Evolutionary conservation across 2,113 vertebrate genomes (phyloP).

Genomic region (Podarcis cretensis): DNA sequence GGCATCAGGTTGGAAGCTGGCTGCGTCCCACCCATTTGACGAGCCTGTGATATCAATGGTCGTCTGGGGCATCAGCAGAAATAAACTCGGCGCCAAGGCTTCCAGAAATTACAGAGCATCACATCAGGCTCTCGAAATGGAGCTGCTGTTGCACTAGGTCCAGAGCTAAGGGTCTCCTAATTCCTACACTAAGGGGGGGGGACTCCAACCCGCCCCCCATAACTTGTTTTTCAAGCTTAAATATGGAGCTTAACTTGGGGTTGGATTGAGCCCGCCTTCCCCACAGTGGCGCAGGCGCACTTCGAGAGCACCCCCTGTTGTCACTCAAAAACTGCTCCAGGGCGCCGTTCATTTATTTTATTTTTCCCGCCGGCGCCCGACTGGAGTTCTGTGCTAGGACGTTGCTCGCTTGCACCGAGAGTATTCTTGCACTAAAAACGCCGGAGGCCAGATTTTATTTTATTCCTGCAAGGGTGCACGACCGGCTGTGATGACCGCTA

Average conservation of each 20-base stretch:
- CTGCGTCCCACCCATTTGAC: no score
- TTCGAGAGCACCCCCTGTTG: neutral
- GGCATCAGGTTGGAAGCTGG: no score
- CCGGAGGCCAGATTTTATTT: neutral
- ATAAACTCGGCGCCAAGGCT: no score
- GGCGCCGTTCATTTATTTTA: neutral
- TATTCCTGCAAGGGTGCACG: neutral
- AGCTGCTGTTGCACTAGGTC: neutral
- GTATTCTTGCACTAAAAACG: neutral
- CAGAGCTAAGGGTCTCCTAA: neutral
- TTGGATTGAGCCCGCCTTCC: neutral
- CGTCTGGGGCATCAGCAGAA: no score
- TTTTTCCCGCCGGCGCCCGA: slow-evolving; percentile 12
- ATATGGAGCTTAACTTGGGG: rapidly evolving
- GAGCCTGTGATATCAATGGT: no score
- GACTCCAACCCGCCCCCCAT: neutral
- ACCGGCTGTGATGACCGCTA: no score
- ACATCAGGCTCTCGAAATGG: no score
- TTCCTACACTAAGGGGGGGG: neutral
- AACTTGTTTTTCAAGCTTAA: no score
- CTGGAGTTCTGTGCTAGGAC: neutral
- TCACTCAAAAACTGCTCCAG: neutral
- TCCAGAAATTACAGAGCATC: no score
- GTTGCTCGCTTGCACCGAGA: neutral
- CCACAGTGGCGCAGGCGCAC: neutral